Evolutionary conservation across 2,888 invertebrate genomes (phyloP).

Genomic region (Oconnorella tubifera): DNA sequence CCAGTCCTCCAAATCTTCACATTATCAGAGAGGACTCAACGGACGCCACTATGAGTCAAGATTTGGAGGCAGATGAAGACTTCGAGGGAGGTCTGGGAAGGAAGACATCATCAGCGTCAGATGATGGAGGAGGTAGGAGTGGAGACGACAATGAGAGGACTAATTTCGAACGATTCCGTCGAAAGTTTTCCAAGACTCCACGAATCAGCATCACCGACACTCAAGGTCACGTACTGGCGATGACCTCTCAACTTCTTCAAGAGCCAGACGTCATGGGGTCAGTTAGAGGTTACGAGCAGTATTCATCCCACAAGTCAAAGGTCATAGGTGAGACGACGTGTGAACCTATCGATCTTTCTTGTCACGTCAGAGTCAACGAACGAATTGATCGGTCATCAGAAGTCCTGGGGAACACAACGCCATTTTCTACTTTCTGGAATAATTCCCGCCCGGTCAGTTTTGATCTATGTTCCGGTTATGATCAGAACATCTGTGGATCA

Average conservation of each 20-base stretch:
- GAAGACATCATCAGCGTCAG: not conserved
- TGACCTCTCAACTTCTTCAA: slow-evolving; percentile 25
- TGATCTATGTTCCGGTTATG: no score
- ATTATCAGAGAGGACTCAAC: slow-evolving; percentile 54
- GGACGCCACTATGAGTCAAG: slow-evolving; percentile 33
- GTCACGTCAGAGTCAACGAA: no score
- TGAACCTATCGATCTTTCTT: not conserved
- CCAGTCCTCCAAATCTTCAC: slow-evolving; percentile 52
- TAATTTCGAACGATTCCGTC: not conserved
- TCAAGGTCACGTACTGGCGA: slow-evolving; percentile 63
- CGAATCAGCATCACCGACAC: slow-evolving; percentile 91
- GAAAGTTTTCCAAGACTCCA: slow-evolving; percentile 61
- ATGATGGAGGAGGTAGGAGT: not conserved
- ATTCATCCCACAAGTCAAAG: no score
- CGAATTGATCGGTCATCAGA: not conserved
- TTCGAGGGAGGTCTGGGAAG: slow-evolving; percentile 27
- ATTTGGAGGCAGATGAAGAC: slow-evolving; percentile 38
- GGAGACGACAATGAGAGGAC: no score
- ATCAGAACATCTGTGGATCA: no score
- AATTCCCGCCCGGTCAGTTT: not conserved
- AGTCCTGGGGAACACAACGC: not conserved
- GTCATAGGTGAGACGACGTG: not conserved
- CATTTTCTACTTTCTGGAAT: not conserved
- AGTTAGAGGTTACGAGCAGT: not conserved
- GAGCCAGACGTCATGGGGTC: not conserved